Conservation (phyloP, 2,888 invertebrate genomes). For the Athrips mouffetella region DNA sequence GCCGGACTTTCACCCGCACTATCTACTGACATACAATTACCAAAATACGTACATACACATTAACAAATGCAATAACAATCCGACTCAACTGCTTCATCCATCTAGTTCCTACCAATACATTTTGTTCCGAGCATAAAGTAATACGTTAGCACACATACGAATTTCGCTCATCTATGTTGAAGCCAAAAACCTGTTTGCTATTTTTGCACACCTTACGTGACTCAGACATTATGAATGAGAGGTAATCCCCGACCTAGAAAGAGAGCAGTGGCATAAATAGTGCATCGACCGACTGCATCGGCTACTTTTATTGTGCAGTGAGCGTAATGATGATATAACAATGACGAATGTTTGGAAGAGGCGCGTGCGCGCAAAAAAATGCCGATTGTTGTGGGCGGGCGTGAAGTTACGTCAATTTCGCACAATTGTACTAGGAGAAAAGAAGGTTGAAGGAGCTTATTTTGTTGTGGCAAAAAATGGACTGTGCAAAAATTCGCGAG, state of each 20-base stretch:
- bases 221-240: constrained; percentile 40
- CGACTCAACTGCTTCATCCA: neutral
- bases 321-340: constrained; percentile 68
- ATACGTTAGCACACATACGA: no score
- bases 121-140: no score
- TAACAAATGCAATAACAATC: neutral
- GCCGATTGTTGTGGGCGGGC: constrained; percentile 49
- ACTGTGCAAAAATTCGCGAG: neutral
- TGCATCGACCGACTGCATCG: constrained; percentile 32
- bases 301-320: constrained; percentile 61
- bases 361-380: constrained; percentile 64
- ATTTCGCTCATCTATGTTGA: neutral
- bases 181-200: constrained; percentile 38
- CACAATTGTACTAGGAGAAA: constrained; percentile 70
- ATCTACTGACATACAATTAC: constrained; percentile 14
- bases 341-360: constrained; percentile 49
- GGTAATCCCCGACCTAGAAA: constrained; percentile 71
- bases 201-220: constrained; percentile 45
- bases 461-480: constrained; percentile 20
- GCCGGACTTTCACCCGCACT: constrained; percentile 30
- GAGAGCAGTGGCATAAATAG: constrained; percentile 50
- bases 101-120: neutral
- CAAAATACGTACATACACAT: neutral
- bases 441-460: constrained; percentile 40
- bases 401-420: constrained; percentile 72